Conservation (phyloP, 2,113 vertebrate genomes). For the Bos indicus region DNA sequence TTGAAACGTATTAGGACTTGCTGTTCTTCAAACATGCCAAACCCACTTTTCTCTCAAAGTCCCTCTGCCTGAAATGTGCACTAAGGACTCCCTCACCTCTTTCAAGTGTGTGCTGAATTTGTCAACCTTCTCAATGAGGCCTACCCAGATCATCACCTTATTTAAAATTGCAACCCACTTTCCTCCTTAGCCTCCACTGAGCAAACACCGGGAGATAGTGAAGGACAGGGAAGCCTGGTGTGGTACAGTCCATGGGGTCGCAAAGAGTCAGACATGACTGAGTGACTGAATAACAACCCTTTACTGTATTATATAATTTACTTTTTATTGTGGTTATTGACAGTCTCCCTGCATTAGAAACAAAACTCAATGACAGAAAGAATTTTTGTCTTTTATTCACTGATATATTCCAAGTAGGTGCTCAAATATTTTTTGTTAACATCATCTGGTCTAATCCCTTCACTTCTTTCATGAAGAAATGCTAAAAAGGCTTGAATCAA, state of each 20-base stretch:
- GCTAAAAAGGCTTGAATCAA: neutral
- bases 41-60: neutral
- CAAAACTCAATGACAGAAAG: neutral
- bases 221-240: neutral
- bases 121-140: neutral
- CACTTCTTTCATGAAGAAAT: neutral
- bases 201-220: neutral
- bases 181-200: neutral
- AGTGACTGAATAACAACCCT: neutral
- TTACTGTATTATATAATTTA: neutral
- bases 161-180: constrained; percentile 15
- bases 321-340: neutral
- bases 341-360: neutral
- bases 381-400: neutral
- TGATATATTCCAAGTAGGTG: neutral
- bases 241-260: neutral
- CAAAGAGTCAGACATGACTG: neutral
- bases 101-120: neutral
- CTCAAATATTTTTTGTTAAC: neutral
- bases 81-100: neutral
- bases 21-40: constrained; percentile 20
- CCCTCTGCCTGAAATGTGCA: neutral
- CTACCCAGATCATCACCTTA: neutral
- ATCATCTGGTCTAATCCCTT: neutral
- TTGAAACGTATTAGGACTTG: constrained; percentile 11